Evolutionary conservation across 2,113 vertebrate genomes (phyloP).

Genomic region (Rousettus leschenaultii): DNA sequence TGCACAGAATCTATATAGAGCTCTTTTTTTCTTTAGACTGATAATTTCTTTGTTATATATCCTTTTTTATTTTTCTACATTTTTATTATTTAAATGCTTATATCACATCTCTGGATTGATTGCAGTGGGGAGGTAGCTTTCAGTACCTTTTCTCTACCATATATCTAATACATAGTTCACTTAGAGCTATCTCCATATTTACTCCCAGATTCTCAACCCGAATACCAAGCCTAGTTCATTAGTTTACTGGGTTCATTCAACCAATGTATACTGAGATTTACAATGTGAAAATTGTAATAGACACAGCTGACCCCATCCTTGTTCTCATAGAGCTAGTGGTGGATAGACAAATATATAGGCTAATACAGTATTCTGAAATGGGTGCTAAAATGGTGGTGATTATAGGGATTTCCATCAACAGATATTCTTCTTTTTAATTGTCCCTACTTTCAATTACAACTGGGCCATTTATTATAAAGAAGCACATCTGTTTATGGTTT

Average conservation of each 20-base stretch:
- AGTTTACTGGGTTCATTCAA: not conserved
- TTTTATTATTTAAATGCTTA: not conserved
- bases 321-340: not conserved
- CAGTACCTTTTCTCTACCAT: not conserved
- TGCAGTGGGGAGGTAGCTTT: not conserved
- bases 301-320: too few relatives aligned
- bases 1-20: not conserved
- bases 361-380: not conserved
- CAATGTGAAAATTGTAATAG: not conserved
- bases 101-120: not conserved
- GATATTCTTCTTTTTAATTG: not conserved
- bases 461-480: not conserved
- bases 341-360: not conserved
- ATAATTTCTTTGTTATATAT: not conserved
- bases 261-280: not conserved
- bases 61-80: not conserved
- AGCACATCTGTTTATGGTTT: not conserved
- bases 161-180: not conserved
- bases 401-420: not conserved
- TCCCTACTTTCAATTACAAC: not conserved
- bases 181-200: not conserved
- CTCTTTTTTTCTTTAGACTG: not conserved
- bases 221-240: not conserved
- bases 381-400: not conserved
- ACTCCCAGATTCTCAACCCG: not conserved